Conservation (phyloP, 2,888 invertebrate genomes). For the Rhimphoctona megacephalus region DNA sequence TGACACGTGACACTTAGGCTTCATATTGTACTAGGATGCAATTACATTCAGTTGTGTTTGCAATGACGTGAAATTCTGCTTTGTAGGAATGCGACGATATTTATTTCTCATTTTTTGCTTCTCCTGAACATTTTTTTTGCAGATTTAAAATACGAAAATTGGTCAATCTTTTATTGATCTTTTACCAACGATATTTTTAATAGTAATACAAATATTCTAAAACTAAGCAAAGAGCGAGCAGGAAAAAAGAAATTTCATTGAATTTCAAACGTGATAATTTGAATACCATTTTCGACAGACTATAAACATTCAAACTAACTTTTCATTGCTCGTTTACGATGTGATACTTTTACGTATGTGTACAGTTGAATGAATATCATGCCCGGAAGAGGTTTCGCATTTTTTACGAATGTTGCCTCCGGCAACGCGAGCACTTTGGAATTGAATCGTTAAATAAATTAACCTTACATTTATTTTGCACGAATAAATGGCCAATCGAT, state of each 20-base stretch:
- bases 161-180: too few species aligned
- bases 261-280: not conserved
- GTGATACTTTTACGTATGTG: too few species aligned
- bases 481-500: slow-evolving; percentile 7
- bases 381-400: not conserved
- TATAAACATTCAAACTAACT: not conserved
- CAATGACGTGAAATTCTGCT: not conserved
- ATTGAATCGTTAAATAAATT: slow-evolving; percentile 28
- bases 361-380: not conserved
- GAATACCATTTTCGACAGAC: not conserved
- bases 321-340: not conserved
- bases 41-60: slow-evolving; percentile 7
- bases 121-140: not conserved
- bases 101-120: not conserved
- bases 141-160: not conserved
- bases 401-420: slow-evolving; percentile 25
- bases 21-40: slow-evolving; percentile 1
- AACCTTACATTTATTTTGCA: not conserved
- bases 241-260: not conserved
- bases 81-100: not conserved
- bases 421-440: slow-evolving; percentile 1
- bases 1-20: slow-evolving; percentile 15
- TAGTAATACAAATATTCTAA: too few species aligned
- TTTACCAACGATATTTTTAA: not conserved
- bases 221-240: not conserved